These are phyloP conservation scores for Misgurnus anguillicaudatus DNA, from an alignment of 2,113 vertebrate species.

Conservation along the genomic window DNA sequence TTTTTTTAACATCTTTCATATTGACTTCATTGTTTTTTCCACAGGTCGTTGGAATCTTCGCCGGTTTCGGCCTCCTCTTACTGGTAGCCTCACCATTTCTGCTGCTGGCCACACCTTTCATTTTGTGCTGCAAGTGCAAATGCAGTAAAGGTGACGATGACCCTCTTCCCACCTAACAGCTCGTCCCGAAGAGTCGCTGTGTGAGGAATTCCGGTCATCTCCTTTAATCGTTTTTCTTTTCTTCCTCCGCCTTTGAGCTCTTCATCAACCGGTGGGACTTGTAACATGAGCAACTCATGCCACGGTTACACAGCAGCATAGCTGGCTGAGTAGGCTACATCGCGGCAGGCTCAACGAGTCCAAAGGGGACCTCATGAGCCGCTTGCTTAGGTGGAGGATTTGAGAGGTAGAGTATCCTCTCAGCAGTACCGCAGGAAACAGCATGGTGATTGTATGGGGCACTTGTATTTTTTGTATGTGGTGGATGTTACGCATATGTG, in stretches of 20 bases:
- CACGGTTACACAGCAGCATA: conserved; percentile 53
- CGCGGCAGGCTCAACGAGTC: conserved; percentile 32
- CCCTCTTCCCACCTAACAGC: conserved; percentile 87
- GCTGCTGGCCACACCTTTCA: conserved; percentile 93
- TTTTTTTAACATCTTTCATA: too few relatives aligned
- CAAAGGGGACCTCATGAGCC: conserved; percentile 37
- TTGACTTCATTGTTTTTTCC: background rate
- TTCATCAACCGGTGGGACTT: conserved; percentile 59
- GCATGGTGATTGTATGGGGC: conserved; percentile 1
- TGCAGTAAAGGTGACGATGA: conserved; percentile 98
- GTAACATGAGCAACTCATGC: conserved; percentile 62
- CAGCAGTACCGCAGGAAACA: background rate
- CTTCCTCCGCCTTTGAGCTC: conserved; percentile 67
- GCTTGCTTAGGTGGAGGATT: conserved; percentile 30
- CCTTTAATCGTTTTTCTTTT: conserved; percentile 55
- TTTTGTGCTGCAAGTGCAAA: conserved; percentile 98
- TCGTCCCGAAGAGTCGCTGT: conserved; percentile 15
- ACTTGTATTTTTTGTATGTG: conserved; percentile 13
- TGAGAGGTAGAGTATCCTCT: background rate
- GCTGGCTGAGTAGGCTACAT: conserved; percentile 33
- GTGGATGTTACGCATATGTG: conserved; percentile 16
- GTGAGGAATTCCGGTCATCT: conserved; percentile 44
- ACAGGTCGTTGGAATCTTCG: conserved; percentile 97
- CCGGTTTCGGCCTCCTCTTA: conserved; percentile 93
- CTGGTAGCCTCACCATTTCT: conserved; percentile 96